phyloP scores from a whole-genome alignment of 2,888 invertebrate species.

The Phanerotoma sp. region DNA sequence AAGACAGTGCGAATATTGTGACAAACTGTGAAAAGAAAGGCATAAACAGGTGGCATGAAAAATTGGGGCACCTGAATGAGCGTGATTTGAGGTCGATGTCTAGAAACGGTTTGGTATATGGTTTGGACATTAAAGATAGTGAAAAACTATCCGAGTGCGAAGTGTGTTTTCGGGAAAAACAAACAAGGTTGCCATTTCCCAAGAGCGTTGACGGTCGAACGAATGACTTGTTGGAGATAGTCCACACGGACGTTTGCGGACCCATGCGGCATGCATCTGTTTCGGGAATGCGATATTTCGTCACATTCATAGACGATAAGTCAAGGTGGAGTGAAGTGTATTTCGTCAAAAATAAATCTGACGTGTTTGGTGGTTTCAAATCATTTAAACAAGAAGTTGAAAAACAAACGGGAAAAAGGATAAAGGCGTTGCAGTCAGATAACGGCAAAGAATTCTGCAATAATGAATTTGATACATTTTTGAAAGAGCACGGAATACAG shows the following conservation, averaged over 20 bases:
- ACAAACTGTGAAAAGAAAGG: slow-evolving; percentile 1
- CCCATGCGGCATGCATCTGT: slow-evolving; percentile 24
- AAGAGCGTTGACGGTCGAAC: slow-evolving; percentile 10
- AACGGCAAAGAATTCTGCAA: slow-evolving; percentile 32
- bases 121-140: slow-evolving; percentile 9
- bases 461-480: slow-evolving; percentile 28
- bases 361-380: slow-evolving; percentile 24
- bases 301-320: slow-evolving; percentile 31
- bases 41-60: slow-evolving; percentile 25
- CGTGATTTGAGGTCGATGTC: slow-evolving; percentile 24
- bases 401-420: slow-evolving; percentile 21
- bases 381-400: slow-evolving; percentile 22
- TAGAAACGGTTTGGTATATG: slow-evolving; percentile 15
- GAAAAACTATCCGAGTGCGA: slow-evolving; percentile 25
- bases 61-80: slow-evolving; percentile 28
- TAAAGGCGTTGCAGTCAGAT: slow-evolving; percentile 31
- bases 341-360: slow-evolving; percentile 27
- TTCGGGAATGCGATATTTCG: slow-evolving; percentile 23
- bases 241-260: slow-evolving; percentile 28
- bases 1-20: slow-evolving; percentile 11
- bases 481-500: slow-evolving; percentile 34
- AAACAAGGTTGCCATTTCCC: slow-evolving; percentile 18
- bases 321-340: slow-evolving; percentile 27
- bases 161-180: slow-evolving; percentile 21
- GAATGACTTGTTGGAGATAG: slow-evolving; percentile 18